Base-by-base conservation (phyloP, 1,140 invertebrate species). In the Micrasema longulum region DNA sequence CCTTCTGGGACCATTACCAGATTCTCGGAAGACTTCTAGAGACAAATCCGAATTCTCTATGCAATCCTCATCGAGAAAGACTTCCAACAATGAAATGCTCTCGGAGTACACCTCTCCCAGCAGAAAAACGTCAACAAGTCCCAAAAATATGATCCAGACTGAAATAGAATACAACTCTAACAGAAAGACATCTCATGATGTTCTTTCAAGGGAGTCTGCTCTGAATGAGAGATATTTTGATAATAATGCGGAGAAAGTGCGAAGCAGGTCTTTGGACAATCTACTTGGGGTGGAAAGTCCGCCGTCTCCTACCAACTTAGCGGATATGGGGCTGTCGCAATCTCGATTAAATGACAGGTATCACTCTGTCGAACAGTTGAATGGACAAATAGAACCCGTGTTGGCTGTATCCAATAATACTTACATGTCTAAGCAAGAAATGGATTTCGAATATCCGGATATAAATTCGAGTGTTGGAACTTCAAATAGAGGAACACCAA, bases 161-260 rank as follows among this genome's bases (percentile, higher is more conserved):
- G 74, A 76, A 20, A 80, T 77, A 60, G 82, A 85, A 69, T 84
- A 83, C 62, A 75, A 70, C 55, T 71, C 64, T 79, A 85, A 84
- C 43, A 87, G 91, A 74, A 92, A 93, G 75, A 88, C 89, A 65
- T 93, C 92, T 0, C 90, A 92, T 76, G 92, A 93, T 75, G 87
- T 90, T 22, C 82, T 97, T 0, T 96, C 95, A 0, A 84, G 93
- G 48, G 93, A 93, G 77, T 95, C 93, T 0, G 94, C 94, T 0
- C 81, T 96, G 1, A 96, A 96, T 79, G 93, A 95, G 71, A 85
- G 94, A 73, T 96, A 96, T 80, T 96, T 96, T 76, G 94, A 95
- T 62, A 89, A 90, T 60, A 79, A 77, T 47, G 87, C 87, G 7
- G 90, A 93, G 69, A 93, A 94, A 82, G 88, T 90, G 26, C 87